Percentiles rank a stretch among this genome's conserved stretches.
phyloP scores from a whole-genome alignment of 2,797 vertebrate genomes.

The Synanceia verrucosa region DNA sequence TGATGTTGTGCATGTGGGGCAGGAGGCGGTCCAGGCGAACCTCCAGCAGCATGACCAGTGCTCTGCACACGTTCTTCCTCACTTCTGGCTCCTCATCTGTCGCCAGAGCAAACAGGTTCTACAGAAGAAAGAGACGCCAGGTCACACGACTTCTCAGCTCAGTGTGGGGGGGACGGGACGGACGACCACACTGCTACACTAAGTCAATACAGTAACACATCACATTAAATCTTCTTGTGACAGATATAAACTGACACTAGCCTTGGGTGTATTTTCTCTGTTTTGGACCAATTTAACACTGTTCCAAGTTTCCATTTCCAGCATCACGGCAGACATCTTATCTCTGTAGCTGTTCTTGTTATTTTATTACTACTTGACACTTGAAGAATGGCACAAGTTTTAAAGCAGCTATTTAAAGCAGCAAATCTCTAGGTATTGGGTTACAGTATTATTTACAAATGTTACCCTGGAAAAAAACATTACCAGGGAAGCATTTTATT shows the following conservation, averaged over 20 bases:
- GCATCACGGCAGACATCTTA: neutral
- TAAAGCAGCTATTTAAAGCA: constrained; percentile 10
- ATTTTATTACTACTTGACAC: neutral
- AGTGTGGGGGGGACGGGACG: too few species aligned
- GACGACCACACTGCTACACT: neutral
- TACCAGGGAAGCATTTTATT: neutral
- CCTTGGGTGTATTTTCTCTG: neutral
- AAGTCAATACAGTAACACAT: neutral
- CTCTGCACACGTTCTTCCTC: constrained; percentile 93
- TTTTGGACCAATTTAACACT: neutral
- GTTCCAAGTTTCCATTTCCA: neutral
- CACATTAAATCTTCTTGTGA: neutral
- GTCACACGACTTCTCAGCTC: neutral
- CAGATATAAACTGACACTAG: neutral
- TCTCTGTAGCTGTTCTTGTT: neutral
- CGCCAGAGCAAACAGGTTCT: constrained; percentile 94
- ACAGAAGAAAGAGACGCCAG: neutral
- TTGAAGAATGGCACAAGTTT: neutral
- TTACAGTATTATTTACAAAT: constrained; percentile 9
- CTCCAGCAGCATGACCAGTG: constrained; percentile 94
- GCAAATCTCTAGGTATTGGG: neutral
- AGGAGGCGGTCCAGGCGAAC: constrained; percentile 93
- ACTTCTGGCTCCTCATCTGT: constrained; percentile 94
- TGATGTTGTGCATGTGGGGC: constrained; percentile 96
- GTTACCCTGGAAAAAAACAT: neutral